A percentile compares a stretch with the other conserved stretches of the same genome.
These are phyloP conservation scores for Acipenser oxyrinchus DNA, from an alignment of 2,797 vertebrate species.

Conservation along the genomic window DNA sequence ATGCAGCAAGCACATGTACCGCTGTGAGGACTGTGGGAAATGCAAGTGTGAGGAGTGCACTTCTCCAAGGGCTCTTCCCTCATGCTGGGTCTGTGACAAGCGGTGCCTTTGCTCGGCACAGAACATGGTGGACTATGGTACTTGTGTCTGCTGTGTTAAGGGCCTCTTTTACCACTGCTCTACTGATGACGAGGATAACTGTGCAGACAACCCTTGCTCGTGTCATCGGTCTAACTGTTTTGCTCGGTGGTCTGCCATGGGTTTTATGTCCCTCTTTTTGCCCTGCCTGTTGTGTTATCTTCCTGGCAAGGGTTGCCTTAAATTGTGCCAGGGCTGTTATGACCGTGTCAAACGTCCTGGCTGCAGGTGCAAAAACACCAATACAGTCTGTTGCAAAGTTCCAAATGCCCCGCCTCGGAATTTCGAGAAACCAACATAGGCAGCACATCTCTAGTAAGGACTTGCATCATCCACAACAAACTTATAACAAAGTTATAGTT, in stretches of 20 bases:
- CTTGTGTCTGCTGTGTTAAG: constrained; percentile 89
- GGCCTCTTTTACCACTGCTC: constrained; percentile 97
- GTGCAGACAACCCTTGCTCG: constrained; percentile 87
- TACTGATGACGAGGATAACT: constrained; percentile 88
- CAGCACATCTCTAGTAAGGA: constrained; percentile 37
- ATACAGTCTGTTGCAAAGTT: constrained; percentile 64
- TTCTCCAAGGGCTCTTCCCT: constrained; percentile 69
- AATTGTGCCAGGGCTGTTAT: constrained; percentile 82
- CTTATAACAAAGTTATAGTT: constrained; percentile 52
- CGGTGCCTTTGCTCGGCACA: constrained; percentile 86
- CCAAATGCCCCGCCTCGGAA: constrained; percentile 62
- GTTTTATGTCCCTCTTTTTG: constrained; percentile 73
- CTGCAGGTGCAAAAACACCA: constrained; percentile 79
- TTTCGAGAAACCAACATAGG: constrained; percentile 66
- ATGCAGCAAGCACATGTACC: constrained; percentile 55
- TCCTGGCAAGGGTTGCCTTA: constrained; percentile 81
- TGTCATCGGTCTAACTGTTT: constrained; percentile 83
- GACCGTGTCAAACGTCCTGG: constrained; percentile 72
- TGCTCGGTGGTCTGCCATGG: constrained; percentile 77
- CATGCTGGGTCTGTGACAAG: constrained; percentile 83
- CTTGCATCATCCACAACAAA: constrained; percentile 43
- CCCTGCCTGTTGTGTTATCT: constrained; percentile 95
- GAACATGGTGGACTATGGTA: constrained; percentile 77
- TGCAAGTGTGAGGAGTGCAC: constrained; percentile 80
- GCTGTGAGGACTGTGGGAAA: constrained; percentile 76